A percentile compares a stretch with the other conserved stretches of the same genome.
Evolutionary conservation across 2,797 vertebrate species (phyloP).

Genomic region (Sebastes goodei): DNA sequence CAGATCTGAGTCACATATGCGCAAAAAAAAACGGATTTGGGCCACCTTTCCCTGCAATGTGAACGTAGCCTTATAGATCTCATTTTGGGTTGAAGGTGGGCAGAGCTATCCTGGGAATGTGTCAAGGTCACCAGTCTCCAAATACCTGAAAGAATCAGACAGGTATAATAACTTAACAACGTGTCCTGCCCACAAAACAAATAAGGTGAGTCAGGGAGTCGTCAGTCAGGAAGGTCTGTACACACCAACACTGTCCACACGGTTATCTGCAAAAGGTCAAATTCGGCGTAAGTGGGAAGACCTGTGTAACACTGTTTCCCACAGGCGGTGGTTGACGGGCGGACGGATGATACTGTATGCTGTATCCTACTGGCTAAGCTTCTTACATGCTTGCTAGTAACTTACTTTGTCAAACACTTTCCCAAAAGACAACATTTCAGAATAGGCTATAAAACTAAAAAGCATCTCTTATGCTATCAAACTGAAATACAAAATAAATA

Average conservation of each 20-base stretch:
- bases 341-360: too few relatives aligned
- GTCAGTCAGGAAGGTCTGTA: not conserved
- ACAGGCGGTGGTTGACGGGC: too few relatives aligned
- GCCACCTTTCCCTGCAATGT: not conserved
- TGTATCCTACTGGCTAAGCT: too few relatives aligned
- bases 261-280: not conserved
- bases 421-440: fast-evolving
- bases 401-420: too few relatives aligned
- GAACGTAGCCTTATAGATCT: not conserved
- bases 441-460: too few relatives aligned
- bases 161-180: not conserved
- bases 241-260: not conserved
- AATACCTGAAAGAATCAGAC: not conserved
- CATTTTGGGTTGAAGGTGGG: not conserved
- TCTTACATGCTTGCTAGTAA: too few relatives aligned
- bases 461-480: too few relatives aligned
- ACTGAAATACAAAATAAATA: too few relatives aligned
- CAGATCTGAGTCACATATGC: not conserved
- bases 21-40: not conserved
- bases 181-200: not conserved
- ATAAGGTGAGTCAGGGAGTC: not conserved
- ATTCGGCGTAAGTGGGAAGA: not conserved
- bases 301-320: not conserved
- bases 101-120: not conserved
- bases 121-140: not conserved